Base-by-base conservation (phyloP, 2,113 vertebrate species). In the Ceyx cyanopectus region DNA sequence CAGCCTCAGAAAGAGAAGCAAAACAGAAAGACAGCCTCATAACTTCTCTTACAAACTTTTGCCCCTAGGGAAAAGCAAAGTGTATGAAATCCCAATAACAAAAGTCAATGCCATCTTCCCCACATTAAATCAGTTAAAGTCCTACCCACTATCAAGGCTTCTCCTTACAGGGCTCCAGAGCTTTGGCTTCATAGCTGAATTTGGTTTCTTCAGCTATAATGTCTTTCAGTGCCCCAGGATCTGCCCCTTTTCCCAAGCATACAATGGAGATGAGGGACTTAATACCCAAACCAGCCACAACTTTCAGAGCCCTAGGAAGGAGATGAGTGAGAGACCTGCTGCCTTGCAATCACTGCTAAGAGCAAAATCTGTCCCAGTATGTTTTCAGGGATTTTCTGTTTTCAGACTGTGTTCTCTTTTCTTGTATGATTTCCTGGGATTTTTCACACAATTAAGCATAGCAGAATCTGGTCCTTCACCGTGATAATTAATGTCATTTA, bases 301-400 rank as follows among this genome's bases (percentile, higher is more conserved):
- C 7, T 57, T 14, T 45, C 41, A 83, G 9, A 88, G 26, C 10
- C 23, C 4, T 63, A n/a, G 18, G 26, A 92, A 80, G 24, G 57
- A 89, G 40, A 5, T 65, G 21, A 81, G 34, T 0, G 0, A 37
- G 5, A 40, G 60, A 20, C 0, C 0, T 78, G 24, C 34, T 34
- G 54, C 2, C 9, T 79, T 72, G 50, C 37, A 86, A 21, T 19
- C 23, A 45, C 23, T 45, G 10, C 21, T 16, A 21, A 61, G 37
- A 76, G 21, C 10, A 40, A 83, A 87, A 73, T 10, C 9, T 66
- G 14, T 82, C 17, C 5, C 30, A 21, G 3, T 30, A 19, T 12
- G 11, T 57, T 86, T 85, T 58, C 48, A 60, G n/a, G 43, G 8
- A 45, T 81, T 78, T 89, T 86, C 29, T 17, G 4, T 76, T 72